These are phyloP conservation scores for Semibalanus balanoides DNA, from an alignment of 1,140 invertebrate species.

Conservation along the genomic window DNA sequence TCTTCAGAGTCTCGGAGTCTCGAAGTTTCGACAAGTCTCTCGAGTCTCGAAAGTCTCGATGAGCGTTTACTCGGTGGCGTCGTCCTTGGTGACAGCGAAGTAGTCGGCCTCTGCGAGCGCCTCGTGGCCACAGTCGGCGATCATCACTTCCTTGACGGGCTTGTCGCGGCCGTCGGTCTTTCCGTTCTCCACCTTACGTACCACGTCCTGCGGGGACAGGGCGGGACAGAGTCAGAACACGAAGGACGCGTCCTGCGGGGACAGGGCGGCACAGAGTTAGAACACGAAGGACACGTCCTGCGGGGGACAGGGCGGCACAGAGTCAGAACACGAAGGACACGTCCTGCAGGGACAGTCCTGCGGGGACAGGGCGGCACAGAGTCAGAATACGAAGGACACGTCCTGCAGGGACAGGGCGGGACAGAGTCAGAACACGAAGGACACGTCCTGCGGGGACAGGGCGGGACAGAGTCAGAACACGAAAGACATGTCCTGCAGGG, in stretches of 20 bases:
- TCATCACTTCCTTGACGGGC: conserved; percentile 48
- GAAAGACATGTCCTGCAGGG: neutral
- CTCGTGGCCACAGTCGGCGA: conserved; percentile 48
- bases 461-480: conserved; percentile 36
- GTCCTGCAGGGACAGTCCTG: no score
- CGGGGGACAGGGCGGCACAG: neutral
- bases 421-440: neutral
- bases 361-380: conserved; percentile 46
- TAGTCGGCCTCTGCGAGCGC: conserved; percentile 51
- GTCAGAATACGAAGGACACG: conserved; percentile 30
- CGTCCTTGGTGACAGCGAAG: conserved; percentile 62
- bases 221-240: conserved; percentile 36
- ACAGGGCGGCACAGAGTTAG: conserved; percentile 3
- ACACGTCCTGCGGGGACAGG: conserved; percentile 57
- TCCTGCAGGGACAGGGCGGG: conserved; percentile 36
- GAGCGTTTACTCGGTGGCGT: conserved; percentile 47
- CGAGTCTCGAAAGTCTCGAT: no score
- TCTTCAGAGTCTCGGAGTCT: no score
- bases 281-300: neutral
- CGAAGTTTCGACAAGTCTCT: no score
- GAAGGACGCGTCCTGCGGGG: neutral
- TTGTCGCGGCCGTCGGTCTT: conserved; percentile 57
- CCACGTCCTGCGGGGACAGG: conserved; percentile 59
- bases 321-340: no score
- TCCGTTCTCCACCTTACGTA: conserved; percentile 68